Percentiles rank a stretch among this genome's conserved stretches.
Conservation (phyloP, 1,140 invertebrate species). For the Pseudomyrmex pallidus region DNA sequence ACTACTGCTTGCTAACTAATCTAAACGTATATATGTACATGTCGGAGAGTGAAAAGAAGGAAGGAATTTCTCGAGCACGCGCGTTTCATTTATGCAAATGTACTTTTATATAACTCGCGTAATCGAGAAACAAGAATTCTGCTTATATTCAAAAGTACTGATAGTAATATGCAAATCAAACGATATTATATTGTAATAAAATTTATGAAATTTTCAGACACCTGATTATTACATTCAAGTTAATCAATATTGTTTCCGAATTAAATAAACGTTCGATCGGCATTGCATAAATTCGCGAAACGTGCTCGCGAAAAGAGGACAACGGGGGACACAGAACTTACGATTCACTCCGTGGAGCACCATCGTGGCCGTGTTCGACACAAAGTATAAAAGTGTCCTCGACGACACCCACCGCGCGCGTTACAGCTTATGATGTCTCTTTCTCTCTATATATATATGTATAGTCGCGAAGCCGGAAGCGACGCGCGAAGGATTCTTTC, state of each 20-base stretch:
- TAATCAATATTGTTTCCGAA: neutral
- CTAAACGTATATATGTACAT: constrained; percentile 22
- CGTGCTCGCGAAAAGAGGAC: constrained; percentile 43
- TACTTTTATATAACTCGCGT: too few species aligned
- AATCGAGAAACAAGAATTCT: too few species aligned
- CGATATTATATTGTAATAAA: neutral
- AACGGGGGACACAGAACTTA: constrained; percentile 78
- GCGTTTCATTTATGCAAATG: constrained; percentile 7
- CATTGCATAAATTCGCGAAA: constrained; percentile 47
- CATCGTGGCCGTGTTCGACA: constrained; percentile 78
- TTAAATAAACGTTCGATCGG: neutral
- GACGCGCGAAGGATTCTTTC: constrained; percentile 39
- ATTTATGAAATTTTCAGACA: too few species aligned
- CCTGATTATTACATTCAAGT: neutral
- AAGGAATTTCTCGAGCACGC: constrained; percentile 7
- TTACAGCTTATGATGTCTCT: constrained; percentile 16
- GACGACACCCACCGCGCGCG: constrained; percentile 68
- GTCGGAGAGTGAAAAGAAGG: constrained; percentile 10
- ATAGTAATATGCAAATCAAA: too few species aligned
- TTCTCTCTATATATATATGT: neutral
- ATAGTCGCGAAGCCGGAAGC: constrained; percentile 23
- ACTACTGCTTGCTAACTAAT: constrained; percentile 39
- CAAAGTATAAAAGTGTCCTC: constrained; percentile 71
- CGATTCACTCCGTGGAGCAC: constrained; percentile 84
- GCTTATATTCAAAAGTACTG: too few species aligned